Base-by-base conservation (phyloP, 2,888 invertebrate genomes). In the Antitype chi region DNA sequence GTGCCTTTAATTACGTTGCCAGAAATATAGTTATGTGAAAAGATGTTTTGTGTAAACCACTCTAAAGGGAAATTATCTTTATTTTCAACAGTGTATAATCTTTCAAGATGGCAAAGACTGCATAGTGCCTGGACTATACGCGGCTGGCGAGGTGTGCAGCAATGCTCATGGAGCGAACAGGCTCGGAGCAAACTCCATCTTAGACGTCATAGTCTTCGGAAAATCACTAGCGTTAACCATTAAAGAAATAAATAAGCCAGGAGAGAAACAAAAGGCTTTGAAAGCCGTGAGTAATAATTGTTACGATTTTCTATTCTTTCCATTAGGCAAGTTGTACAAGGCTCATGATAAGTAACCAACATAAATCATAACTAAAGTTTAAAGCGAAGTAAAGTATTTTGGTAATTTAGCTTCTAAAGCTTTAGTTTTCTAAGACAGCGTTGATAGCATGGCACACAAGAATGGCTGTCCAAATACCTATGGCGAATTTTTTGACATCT, bases 101-200 rank as follows among this genome's bases (percentile, higher is more conserved):
- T 91, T 97, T 81, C 93, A 96, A n/a, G 94, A 97, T 73, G 97
- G 97, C 7, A 82, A 95, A 23, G 99, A 99, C 90, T 92, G 94
- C 67, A 91, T 98, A 8, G 97, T 99, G 0, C 98, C 97, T 8
- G 99, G 99, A 9, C 97, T 99, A 9, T 99, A 99, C 92, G 99
- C 99, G 0, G 98, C 98, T 62, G 99, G 99, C 0, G 99, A 99
- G 94, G 97, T 98, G 0, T 98, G 98, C 2, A 99, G 98, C 91
- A 98, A 99, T 69, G 99, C 99, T 6, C 99, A 99, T 92, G 99
- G 99, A 62, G 99, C 99, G 38, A 99, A 99, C 96, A 97, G 99
- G 67, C 97, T 99, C 38, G 99, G 99, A 47, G 99, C 99, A 60
- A 99, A 99, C 95, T 99, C 99, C 0, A 97, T 99, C 66, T 97